A percentile compares a stretch with the other conserved stretches of the same genome.
Evolutionary conservation across 2,797 vertebrate genomes (phyloP).

Genomic region (Craterocephalus amniculus): DNA sequence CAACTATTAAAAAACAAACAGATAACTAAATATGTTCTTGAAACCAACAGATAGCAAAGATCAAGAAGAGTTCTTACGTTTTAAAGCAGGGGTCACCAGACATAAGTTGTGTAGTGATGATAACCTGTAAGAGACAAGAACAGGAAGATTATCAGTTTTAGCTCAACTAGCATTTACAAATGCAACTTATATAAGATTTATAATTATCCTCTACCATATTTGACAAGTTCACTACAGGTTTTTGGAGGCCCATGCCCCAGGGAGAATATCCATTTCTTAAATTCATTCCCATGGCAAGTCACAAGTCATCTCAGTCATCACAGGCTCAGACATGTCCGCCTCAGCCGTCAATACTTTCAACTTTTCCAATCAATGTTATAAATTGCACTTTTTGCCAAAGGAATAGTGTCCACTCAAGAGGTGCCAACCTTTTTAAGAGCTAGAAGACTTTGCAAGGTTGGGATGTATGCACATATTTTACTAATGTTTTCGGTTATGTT

Average conservation of each 20-base stretch:
- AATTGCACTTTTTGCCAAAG: conserved; percentile 6
- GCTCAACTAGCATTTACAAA: not conserved
- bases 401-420: not conserved
- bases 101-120: conserved; percentile 95
- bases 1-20: not conserved
- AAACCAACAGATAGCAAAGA: not conserved
- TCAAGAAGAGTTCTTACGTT: conserved; percentile 84
- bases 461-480: not conserved
- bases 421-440: not conserved
- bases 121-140: conserved; percentile 83
- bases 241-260: not conserved
- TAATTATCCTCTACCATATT: not conserved
- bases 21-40: not conserved
- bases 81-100: conserved; percentile 99
- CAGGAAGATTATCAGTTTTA: conserved; percentile 3
- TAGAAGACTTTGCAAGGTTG: not conserved
- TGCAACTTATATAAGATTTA: not conserved
- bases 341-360: not conserved
- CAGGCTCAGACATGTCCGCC: conserved; percentile 53
- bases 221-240: not conserved
- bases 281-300: conserved; percentile 23
- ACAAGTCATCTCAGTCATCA: conserved; percentile 2
- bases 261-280: conserved; percentile 16
- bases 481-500: not conserved
- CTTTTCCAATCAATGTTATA: conserved; percentile 22